Evolutionary conservation across 2,113 vertebrate species (phyloP), one percentile per base, ranked within the genome.

Genomic region (Austrofundulus limnaeus): DNA sequence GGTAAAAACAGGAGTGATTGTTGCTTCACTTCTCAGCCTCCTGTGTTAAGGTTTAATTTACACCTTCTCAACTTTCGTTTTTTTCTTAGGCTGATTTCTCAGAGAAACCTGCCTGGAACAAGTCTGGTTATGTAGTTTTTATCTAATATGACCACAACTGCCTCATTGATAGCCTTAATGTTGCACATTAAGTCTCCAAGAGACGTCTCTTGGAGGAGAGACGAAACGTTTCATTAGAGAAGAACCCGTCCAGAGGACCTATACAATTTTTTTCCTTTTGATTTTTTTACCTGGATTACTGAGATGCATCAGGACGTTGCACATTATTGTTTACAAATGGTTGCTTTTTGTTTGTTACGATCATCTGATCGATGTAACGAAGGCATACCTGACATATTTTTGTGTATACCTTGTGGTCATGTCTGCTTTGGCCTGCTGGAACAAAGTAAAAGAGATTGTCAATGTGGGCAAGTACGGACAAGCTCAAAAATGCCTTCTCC

Each of bases 1-100:
- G 89, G 87, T 80, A 56, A 75, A 70, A 72, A 75, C 75, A 78
- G 80, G 77, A 78, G 61, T 77, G 86, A 75, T 85, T 70, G 61
- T 71, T 76, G 47, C 52, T 79, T 72, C 59, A n/a, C 67, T 71
- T 53, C 69, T 47, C 19, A 50, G 19, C 17, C 43, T 20, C 66
- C 43, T 61, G 61, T 68, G 17, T 25, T 1, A 21, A 72, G 11
- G 20, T 64, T 75, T 15, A 5, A 34, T 57, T 34, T 53, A 61
- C 47, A 47, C 67, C 78, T 41, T 77, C 81, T 86, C 66, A n/a
- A 0, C 6, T 82, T 81, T 70, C 80, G 67, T 34, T 1, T 11
- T 47, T 4, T 25, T 58, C n/a, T 11, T 14, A 53, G 53, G 11
- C 23, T 38, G 45, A 49, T 73, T 55, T 41, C 24, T 20, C 23